Evolutionary conservation across 2,888 invertebrate species (phyloP).

Genomic region (Phrixothrix hirtus): DNA sequence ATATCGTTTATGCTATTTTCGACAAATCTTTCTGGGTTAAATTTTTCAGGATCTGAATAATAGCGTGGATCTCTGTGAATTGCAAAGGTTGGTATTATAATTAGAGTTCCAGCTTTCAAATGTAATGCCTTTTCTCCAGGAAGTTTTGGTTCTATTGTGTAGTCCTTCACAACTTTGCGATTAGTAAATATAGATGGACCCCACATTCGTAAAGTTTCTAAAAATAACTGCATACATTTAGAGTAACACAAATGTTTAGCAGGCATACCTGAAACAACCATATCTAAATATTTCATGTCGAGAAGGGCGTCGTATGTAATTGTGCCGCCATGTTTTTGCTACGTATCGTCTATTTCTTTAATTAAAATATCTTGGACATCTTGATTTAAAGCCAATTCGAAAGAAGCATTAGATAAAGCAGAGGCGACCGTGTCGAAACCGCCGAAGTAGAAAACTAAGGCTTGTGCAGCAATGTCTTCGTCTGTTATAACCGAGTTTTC

Average conservation of each 20-base stretch:
- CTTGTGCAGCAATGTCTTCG: slow-evolving; percentile 63
- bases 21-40: background rate
- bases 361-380: slow-evolving; percentile 63
- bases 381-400: slow-evolving; percentile 63
- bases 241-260: slow-evolving; percentile 38
- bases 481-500: slow-evolving; percentile 35
- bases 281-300: too few species aligned
- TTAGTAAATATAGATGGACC: too few species aligned
- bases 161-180: too few species aligned
- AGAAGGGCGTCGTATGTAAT: too few species aligned
- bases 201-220: background rate
- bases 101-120: background rate
- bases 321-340: too few species aligned
- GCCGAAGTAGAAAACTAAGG: slow-evolving; percentile 60
- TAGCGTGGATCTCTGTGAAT: too few species aligned
- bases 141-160: too few species aligned
- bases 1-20: background rate
- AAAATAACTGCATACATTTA: slow-evolving; percentile 53
- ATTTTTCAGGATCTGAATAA: background rate
- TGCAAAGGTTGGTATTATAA: background rate
- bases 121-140: too few species aligned
- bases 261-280: too few species aligned
- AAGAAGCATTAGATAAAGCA: slow-evolving; percentile 58
- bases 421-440: slow-evolving; percentile 59
- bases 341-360: too few species aligned